Base-by-base conservation (phyloP, 2,888 invertebrate genomes). In the Bugulina stolonifera region DNA sequence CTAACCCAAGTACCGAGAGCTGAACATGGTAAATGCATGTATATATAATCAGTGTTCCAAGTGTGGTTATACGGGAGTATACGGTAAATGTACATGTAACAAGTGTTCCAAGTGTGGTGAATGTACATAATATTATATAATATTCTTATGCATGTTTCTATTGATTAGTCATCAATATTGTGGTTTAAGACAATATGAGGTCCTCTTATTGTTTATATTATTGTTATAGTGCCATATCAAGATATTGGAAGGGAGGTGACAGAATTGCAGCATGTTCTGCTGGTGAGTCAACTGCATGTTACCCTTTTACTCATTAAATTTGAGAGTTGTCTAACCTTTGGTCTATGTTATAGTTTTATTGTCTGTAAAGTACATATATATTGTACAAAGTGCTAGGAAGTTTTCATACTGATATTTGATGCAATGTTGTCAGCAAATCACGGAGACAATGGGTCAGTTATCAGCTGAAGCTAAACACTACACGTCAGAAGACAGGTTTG, bases 1-100 rank as follows among this genome's bases (percentile, higher is more conserved):
- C 75, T 84, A 2, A 76, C 78, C 0, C 76, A 80, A 25, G 78
- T 84, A 0, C 75, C 78, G 10, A 77, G 77, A 58, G 82, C 83
- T 25, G 78, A 81, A 27, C 82, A 80, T 80, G 80, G 83, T 82
- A 77, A 69, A 69, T 57, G 43, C 5, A 10, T 43, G 18, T 43
- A 43, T n/a, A n/a, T n/a, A n/a, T n/a, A n/a, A n/a, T n/a, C n/a
- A n/a, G n/a, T n/a, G n/a, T n/a, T n/a, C n/a, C n/a, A n/a, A n/a
- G n/a, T n/a, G n/a, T n/a, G n/a, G n/a, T n/a, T n/a, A n/a, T n/a
- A n/a, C n/a, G n/a, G n/a, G n/a, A n/a, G n/a, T n/a, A n/a, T n/a
- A n/a, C n/a, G n/a, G n/a, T n/a, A n/a, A n/a, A n/a, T n/a, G n/a
- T n/a, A n/a, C n/a, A n/a, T n/a, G n/a, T n/a, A n/a, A n/a, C n/a